Percentiles rank a stretch among this genome's conserved stretches.
Conservation (phyloP, 2,113 vertebrate genomes). For the Pteronura brasiliensis region DNA sequence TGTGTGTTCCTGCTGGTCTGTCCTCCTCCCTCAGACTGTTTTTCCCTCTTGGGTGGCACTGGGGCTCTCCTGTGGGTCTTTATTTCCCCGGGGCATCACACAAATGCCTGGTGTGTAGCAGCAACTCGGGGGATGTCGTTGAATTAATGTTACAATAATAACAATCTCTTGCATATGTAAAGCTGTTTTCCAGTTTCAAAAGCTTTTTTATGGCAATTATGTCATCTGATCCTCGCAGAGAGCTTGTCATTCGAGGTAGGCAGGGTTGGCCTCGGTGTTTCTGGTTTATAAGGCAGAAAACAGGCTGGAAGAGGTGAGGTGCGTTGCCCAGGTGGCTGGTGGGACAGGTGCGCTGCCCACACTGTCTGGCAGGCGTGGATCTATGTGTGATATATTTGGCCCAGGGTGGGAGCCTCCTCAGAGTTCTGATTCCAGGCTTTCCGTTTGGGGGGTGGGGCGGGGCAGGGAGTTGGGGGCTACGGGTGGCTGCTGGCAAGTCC, state of each 20-base stretch:
- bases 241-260: background rate
- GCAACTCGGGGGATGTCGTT: background rate
- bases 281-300: background rate
- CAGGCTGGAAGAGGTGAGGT: background rate
- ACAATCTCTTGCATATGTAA: slow-evolving; percentile 16
- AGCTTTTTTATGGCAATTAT: background rate
- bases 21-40: background rate
- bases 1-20: background rate
- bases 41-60: background rate
- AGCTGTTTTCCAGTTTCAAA: slow-evolving; percentile 40
- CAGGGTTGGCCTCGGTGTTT: background rate
- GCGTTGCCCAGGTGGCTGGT: background rate
- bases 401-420: background rate
- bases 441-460: background rate
- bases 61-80: background rate
- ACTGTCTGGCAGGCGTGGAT: background rate
- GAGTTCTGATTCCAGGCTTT: background rate
- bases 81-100: background rate
- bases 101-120: slow-evolving; percentile 13
- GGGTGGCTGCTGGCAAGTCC: background rate
- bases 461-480: background rate
- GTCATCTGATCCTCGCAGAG: background rate
- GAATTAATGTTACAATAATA: slow-evolving; percentile 35
- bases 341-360: background rate
- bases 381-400: slow-evolving; percentile 43